Evolutionary conservation across 2,888 invertebrate species (phyloP).

Genomic region (Peribatodes rhomboidaria): DNA sequence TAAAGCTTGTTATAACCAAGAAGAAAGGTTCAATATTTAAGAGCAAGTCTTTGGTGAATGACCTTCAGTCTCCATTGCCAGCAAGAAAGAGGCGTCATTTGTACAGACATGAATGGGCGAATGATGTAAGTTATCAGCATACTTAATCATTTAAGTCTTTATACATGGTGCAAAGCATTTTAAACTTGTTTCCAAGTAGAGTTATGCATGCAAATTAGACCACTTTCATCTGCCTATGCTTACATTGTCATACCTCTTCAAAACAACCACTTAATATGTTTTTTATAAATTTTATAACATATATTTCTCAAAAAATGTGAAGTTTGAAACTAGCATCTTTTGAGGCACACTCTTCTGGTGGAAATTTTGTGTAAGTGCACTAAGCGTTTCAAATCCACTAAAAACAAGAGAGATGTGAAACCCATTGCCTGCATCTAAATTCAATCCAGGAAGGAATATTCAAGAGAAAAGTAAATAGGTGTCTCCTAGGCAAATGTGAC

Average conservation of each 20-base stretch:
- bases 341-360: no score
- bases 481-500: no score
- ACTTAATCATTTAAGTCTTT: not conserved
- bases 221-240: not conserved
- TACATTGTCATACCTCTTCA: not conserved
- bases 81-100: slow-evolving; percentile 92
- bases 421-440: no score
- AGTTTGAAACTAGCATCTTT: no score
- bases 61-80: slow-evolving; percentile 85
- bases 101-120: slow-evolving; percentile 96
- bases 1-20: slow-evolving; percentile 91
- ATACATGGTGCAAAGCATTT: not conserved
- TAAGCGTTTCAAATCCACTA: no score
- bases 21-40: slow-evolving; percentile 97
- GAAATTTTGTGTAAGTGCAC: no score
- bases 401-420: no score
- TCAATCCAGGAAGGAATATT: no score
- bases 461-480: no score
- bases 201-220: not conserved
- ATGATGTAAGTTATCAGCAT: slow-evolving; percentile 85
- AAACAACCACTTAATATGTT: not conserved
- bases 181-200: not conserved
- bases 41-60: slow-evolving; percentile 90
- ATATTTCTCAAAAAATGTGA: no score
- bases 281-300: no score